Conservation (phyloP, 1,140 invertebrate genomes). For the Drosophila trapezifrons region DNA sequence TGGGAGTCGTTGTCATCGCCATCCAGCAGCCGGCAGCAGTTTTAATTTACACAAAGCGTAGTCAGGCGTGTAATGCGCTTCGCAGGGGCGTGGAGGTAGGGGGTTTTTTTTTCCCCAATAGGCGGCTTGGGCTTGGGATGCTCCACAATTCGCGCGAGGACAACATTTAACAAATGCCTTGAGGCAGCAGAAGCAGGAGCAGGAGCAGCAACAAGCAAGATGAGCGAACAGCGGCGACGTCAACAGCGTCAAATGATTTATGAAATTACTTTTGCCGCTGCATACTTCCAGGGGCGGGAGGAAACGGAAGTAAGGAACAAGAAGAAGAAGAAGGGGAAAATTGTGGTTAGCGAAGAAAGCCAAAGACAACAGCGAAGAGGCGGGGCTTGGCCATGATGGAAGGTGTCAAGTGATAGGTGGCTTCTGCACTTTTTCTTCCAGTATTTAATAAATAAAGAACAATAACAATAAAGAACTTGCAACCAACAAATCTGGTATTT, state of each 20-base stretch:
- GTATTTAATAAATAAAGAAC: too few relatives aligned
- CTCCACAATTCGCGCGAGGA: conserved; percentile 28
- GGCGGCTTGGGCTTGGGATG: conserved; percentile 2
- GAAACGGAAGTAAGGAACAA: neutral
- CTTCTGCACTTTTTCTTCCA: neutral
- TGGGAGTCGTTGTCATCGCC: conserved; percentile 26
- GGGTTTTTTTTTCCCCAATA: neutral
- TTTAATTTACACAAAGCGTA: conserved; percentile 83
- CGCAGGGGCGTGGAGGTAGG: neutral
- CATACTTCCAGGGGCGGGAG: conserved; percentile 24
- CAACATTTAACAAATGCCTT: conserved; percentile 80
- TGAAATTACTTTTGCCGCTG: conserved; percentile 81
- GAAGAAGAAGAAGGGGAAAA: neutral
- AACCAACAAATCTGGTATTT: too few relatives aligned
- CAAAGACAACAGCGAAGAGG: neutral
- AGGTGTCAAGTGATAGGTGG: conserved; percentile 16
- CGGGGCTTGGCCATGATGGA: neutral
- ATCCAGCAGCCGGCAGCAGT: conserved; percentile 70
- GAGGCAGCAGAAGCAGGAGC: conserved; percentile 46
- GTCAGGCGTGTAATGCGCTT: conserved; percentile 74
- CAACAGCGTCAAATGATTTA: conserved; percentile 82
- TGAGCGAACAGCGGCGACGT: conserved; percentile 15
- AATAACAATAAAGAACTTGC: too few relatives aligned
- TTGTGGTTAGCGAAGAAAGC: neutral
- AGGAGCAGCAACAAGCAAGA: conserved; percentile 15